A percentile compares a stretch with the other conserved stretches of the same genome.
phyloP scores from a whole-genome alignment of 2,797 vertebrate species.

The Vespertilio murinus region DNA sequence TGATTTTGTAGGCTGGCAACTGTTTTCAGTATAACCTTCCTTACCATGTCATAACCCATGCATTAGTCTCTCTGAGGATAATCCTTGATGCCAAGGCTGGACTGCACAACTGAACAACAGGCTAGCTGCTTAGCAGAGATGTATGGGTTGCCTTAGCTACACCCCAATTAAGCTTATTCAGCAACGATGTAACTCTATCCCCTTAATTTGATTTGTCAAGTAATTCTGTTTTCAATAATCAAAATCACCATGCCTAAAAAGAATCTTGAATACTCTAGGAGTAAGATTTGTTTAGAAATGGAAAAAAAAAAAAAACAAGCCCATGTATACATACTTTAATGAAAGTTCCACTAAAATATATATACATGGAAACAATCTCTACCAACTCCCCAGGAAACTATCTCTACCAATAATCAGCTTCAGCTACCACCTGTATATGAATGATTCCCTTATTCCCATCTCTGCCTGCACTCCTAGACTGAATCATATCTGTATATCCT shows the following conservation, averaged over 20 bases:
- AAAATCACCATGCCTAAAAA: background rate
- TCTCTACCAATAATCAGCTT: background rate
- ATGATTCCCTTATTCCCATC: background rate
- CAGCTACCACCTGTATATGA: background rate
- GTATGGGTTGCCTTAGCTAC: background rate
- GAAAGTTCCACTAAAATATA: background rate
- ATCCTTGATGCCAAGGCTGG: background rate
- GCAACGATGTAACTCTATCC: background rate
- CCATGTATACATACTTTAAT: background rate
- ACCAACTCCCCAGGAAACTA: background rate
- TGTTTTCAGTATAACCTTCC: background rate
- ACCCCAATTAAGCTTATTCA: background rate
- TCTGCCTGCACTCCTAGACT: background rate
- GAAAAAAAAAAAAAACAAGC: background rate
- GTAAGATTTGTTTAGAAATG: constrained; percentile 24
- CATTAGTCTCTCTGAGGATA: background rate
- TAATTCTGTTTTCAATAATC: background rate
- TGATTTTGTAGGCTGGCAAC: background rate
- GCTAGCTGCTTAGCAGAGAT: background rate
- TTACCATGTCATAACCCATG: background rate
- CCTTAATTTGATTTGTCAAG: background rate
- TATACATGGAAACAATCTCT: too few relatives aligned
- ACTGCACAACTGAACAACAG: background rate
- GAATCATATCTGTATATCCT: background rate
- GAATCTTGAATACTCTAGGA: background rate